Evolutionary conservation across 2,888 invertebrate species (phyloP).

Genomic region (Cataglyphis livida): DNA sequence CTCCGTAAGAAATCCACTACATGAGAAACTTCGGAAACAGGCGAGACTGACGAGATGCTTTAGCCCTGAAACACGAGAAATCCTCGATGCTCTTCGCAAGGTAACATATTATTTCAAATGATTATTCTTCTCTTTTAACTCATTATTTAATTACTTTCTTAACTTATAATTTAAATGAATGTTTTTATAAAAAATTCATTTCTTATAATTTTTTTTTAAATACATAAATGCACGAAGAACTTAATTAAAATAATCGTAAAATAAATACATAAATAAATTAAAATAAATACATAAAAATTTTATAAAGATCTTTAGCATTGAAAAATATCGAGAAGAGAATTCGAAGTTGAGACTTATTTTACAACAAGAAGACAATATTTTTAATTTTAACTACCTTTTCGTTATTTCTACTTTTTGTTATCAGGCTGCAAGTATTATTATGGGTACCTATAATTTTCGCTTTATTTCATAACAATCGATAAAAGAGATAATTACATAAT

Average conservation of each 20-base stretch:
- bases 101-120: background rate
- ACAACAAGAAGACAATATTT: background rate
- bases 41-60: constrained; percentile 30
- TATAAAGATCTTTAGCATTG: background rate
- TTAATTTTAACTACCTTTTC: background rate
- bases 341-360: background rate
- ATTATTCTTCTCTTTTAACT: background rate
- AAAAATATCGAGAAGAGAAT: background rate
- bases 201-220: background rate
- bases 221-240: background rate
- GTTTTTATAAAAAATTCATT: background rate
- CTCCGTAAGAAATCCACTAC: constrained; percentile 45
- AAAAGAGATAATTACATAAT: background rate
- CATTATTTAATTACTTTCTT: background rate
- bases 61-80: constrained; percentile 40
- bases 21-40: constrained; percentile 43
- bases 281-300: background rate
- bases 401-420: background rate
- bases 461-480: background rate
- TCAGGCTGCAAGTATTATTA: background rate
- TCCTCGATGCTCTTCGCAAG: constrained; percentile 8
- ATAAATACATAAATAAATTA: background rate
- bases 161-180: background rate
- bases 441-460: background rate
- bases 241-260: background rate